Evolutionary conservation across 2,797 vertebrate genomes (phyloP).

Genomic region (Mallotus villosus): DNA sequence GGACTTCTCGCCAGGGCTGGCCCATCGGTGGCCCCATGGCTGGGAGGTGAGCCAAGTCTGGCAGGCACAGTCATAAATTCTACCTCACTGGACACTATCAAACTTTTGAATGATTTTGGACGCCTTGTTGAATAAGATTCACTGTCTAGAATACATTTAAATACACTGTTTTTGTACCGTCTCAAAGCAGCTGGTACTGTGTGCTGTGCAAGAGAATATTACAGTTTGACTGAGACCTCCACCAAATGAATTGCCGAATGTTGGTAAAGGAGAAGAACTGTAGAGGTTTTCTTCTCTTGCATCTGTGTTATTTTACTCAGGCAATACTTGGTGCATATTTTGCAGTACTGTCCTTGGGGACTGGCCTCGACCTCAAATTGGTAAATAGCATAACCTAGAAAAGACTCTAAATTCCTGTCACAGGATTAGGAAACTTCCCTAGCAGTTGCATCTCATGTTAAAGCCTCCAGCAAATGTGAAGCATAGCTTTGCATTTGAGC

Average conservation of each 20-base stretch:
- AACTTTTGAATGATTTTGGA: not conserved
- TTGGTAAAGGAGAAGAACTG: too few relatives aligned
- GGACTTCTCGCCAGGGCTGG: constrained; percentile 21
- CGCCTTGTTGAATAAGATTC: constrained; percentile 9
- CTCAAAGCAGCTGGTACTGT: constrained; percentile 48
- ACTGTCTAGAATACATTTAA: not conserved
- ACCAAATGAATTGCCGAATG: constrained; percentile 41
- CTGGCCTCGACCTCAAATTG: constrained; percentile 29
- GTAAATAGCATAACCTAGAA: constrained; percentile 60
- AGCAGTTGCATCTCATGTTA: constrained; percentile 48
- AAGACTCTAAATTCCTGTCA: constrained; percentile 23
- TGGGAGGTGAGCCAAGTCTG: constrained; percentile 6
- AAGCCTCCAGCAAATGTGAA: constrained; percentile 6
- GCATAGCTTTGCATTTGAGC: constrained; percentile 23
- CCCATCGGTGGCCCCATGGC: constrained; percentile 11
- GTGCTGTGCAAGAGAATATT: not conserved
- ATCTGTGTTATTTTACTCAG: constrained; percentile 16
- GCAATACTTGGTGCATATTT: constrained; percentile 34
- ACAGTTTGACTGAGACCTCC: constrained; percentile 21
- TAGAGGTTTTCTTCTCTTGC: not conserved
- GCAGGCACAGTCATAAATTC: constrained; percentile 3
- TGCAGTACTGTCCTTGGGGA: constrained; percentile 27
- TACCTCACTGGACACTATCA: not conserved
- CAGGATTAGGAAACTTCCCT: constrained; percentile 26
- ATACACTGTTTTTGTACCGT: constrained; percentile 7